Evolutionary conservation across 30 jellyfish, hydroid and myxozoan genomes (phyloP).

Genomic region (Aurelia sp.): DNA sequence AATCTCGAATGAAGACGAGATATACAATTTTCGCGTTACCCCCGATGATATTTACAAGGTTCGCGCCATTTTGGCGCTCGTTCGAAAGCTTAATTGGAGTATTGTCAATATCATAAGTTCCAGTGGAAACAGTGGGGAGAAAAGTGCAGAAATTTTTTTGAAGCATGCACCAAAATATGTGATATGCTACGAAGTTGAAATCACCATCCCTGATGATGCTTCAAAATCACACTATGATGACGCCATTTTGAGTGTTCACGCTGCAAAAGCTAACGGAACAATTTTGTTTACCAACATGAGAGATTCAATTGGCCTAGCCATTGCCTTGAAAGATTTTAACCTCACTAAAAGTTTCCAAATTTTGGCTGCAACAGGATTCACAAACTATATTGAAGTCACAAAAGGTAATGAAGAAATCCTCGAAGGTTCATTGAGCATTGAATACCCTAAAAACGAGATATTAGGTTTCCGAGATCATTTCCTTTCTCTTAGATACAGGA

Average conservation of each 20-base stretch:
- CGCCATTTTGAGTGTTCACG: conserved; percentile 10
- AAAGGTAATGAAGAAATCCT: conserved; percentile 59
- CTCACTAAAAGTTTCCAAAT: conserved; percentile 34
- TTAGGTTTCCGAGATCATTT: conserved; percentile 71
- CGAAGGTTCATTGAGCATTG: conserved; percentile 72
- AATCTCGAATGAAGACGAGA: neutral
- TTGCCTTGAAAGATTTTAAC: conserved; percentile 27
- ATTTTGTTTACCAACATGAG: conserved; percentile 52
- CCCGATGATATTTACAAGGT: conserved; percentile 13
- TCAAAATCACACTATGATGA: conserved; percentile 9
- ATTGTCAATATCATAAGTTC: conserved; percentile 9
- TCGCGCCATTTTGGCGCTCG: neutral
- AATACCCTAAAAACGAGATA: conserved; percentile 23
- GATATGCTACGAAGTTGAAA: neutral
- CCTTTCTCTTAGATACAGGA: conserved; percentile 41
- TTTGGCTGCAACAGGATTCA: conserved; percentile 73
- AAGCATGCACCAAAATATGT: neutral
- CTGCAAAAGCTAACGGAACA: conserved; percentile 24
- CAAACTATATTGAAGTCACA: conserved; percentile 59
- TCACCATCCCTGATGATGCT: conserved; percentile 4
- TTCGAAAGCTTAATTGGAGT: conserved; percentile 17
- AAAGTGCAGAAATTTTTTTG: neutral
- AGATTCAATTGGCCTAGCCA: conserved; percentile 57
- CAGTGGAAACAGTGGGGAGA: conserved; percentile 15
- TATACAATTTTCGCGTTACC: conserved; percentile 4